phyloP scores from a whole-genome alignment of 2,888 invertebrate species.

The Gandaritis pyraliata region DNA sequence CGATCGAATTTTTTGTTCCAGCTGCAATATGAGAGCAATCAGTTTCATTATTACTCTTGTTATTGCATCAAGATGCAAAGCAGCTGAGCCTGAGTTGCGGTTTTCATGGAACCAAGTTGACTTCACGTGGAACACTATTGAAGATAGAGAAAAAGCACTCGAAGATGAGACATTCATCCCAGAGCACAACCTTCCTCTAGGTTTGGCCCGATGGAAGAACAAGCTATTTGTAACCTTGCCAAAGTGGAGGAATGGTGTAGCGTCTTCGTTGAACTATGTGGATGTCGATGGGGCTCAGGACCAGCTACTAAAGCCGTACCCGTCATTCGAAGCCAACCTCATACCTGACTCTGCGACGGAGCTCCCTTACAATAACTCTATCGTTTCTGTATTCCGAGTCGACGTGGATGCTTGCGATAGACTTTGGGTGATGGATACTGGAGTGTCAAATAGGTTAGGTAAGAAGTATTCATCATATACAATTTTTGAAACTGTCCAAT shows the following conservation, averaged over 20 bases:
- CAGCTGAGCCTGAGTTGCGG: slow-evolving; percentile 84
- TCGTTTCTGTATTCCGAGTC: slow-evolving; percentile 90
- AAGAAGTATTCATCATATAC: slow-evolving; percentile 46
- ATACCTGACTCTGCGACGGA: slow-evolving; percentile 83
- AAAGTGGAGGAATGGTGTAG: slow-evolving; percentile 88
- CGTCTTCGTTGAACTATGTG: slow-evolving; percentile 88
- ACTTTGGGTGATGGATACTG: slow-evolving; percentile 93
- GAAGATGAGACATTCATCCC: slow-evolving; percentile 84
- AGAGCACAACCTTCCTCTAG: slow-evolving; percentile 88
- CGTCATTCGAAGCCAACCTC: slow-evolving; percentile 90
- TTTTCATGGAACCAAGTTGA: slow-evolving; percentile 89
- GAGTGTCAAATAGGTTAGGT: slow-evolving; percentile 90
- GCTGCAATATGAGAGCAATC: slow-evolving; percentile 60
- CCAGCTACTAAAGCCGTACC: slow-evolving; percentile 89
- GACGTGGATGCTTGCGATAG: slow-evolving; percentile 90
- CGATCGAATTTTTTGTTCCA: slow-evolving; percentile 45
- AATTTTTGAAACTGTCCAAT: too few relatives aligned
- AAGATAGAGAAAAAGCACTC: slow-evolving; percentile 85
- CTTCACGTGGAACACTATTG: slow-evolving; percentile 87
- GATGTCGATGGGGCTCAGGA: slow-evolving; percentile 87
- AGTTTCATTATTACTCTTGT: slow-evolving; percentile 59
- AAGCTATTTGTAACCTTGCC: slow-evolving; percentile 89
- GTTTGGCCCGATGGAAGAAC: slow-evolving; percentile 88
- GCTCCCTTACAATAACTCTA: slow-evolving; percentile 83
- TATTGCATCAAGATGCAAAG: slow-evolving; percentile 59